These are phyloP conservation scores for Spilogale gracilis DNA, from an alignment of 2,113 vertebrate species.

Conservation along the genomic window DNA sequence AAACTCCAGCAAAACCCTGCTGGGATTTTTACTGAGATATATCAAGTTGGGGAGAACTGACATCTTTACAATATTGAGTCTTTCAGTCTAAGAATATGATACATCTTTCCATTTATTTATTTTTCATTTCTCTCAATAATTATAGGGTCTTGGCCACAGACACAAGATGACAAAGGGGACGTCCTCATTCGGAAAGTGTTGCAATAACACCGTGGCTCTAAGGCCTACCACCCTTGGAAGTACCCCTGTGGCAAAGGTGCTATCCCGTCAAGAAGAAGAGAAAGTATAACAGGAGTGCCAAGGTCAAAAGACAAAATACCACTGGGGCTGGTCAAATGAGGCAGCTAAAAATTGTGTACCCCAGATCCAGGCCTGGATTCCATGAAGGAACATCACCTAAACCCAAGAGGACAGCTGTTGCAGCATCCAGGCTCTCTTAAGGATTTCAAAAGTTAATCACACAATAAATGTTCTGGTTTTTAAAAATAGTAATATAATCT, in stretches of 20 bases:
- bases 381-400: background rate
- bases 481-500: background rate
- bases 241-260: background rate
- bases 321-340: background rate
- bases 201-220: background rate
- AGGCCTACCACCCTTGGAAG: background rate
- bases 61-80: background rate
- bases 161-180: background rate
- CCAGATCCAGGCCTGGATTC: background rate
- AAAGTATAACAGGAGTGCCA: background rate
- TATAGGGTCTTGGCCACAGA: background rate
- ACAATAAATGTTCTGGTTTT: background rate
- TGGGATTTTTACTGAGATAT: background rate
- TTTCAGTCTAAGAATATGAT: background rate
- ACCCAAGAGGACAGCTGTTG: background rate
- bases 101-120: background rate
- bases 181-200: background rate
- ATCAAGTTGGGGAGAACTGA: background rate
- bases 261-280: background rate
- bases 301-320: background rate
- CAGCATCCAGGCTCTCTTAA: background rate
- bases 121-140: slow-evolving; percentile 39
- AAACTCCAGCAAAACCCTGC: background rate
- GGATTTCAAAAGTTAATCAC: background rate
- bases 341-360: background rate